phyloP scores from a whole-genome alignment of 64 coral and sea anemone species.

The Catalaphyllia jardinei region DNA sequence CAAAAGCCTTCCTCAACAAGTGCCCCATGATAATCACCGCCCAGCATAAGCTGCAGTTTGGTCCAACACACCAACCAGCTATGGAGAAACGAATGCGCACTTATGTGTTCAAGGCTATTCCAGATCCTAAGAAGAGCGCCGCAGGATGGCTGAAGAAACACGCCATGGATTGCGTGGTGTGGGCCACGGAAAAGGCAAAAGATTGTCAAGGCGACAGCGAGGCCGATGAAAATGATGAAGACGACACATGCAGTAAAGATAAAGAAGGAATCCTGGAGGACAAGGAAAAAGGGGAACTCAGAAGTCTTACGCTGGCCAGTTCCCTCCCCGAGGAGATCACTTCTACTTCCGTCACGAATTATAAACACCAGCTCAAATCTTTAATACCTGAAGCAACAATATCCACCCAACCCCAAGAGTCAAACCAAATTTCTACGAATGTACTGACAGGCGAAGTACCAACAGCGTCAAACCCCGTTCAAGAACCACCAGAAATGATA shows the following conservation, averaged over 20 bases:
- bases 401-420: no score
- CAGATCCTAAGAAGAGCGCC: conserved; percentile 29
- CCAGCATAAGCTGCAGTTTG: conserved; percentile 12
- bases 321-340: no score
- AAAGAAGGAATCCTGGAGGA: not conserved
- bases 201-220: not conserved
- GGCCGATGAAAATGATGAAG: not conserved
- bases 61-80: conserved; percentile 25
- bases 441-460: no score
- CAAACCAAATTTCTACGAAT: no score
- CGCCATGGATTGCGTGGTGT: conserved; percentile 43
- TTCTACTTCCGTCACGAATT: no score
- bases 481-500: no score
- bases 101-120: conserved; percentile 20
- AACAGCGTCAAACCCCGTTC: no score
- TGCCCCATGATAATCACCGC: conserved; percentile 28
- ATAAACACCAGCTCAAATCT: no score
- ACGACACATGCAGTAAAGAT: not conserved
- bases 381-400: no score
- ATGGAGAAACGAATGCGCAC: conserved; percentile 18
- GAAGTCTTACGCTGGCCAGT: no score
- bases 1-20: not conserved
- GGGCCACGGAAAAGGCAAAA: conserved; percentile 6
- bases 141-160: conserved; percentile 26
- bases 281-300: no score